Conservation (phyloP, 1,140 invertebrate species). For the Mycetomoellerius zeteki region DNA sequence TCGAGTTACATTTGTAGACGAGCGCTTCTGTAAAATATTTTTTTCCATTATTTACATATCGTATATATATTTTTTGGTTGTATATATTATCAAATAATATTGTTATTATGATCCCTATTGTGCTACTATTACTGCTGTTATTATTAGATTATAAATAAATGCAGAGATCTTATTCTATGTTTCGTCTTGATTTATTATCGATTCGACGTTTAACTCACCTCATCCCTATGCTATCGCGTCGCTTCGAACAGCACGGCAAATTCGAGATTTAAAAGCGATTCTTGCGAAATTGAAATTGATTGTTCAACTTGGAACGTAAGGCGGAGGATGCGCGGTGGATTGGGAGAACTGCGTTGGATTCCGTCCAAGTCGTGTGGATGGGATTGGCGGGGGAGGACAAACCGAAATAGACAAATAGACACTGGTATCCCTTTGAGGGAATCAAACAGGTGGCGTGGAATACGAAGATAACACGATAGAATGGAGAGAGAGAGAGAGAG, state of each 20-base stretch:
- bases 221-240: neutral
- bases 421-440: slow-evolving; percentile 71
- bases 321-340: neutral
- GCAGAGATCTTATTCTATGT: slow-evolving; percentile 53
- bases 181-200: slow-evolving; percentile 44
- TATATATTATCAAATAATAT: slow-evolving; percentile 65
- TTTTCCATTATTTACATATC: slow-evolving; percentile 26
- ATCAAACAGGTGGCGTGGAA: slow-evolving; percentile 80
- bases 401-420: slow-evolving; percentile 82
- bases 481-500: neutral
- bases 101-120: slow-evolving; percentile 58
- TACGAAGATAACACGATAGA: slow-evolving; percentile 52
- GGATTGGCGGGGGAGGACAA: slow-evolving; percentile 30
- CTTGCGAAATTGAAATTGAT: slow-evolving; percentile 83
- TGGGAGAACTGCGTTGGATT: slow-evolving; percentile 49
- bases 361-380: slow-evolving; percentile 43
- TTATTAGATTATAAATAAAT: slow-evolving; percentile 72
- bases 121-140: slow-evolving; percentile 60
- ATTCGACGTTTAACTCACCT: neutral
- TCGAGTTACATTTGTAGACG: slow-evolving; percentile 15
- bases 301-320: slow-evolving; percentile 73
- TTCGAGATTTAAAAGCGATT: slow-evolving; percentile 82
- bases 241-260: slow-evolving; percentile 20
- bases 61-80: slow-evolving; percentile 58
- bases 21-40: slow-evolving; percentile 58